These are phyloP conservation scores for Megaceryle torquata DNA, from an alignment of 2,113 vertebrate species.

Conservation along the genomic window DNA sequence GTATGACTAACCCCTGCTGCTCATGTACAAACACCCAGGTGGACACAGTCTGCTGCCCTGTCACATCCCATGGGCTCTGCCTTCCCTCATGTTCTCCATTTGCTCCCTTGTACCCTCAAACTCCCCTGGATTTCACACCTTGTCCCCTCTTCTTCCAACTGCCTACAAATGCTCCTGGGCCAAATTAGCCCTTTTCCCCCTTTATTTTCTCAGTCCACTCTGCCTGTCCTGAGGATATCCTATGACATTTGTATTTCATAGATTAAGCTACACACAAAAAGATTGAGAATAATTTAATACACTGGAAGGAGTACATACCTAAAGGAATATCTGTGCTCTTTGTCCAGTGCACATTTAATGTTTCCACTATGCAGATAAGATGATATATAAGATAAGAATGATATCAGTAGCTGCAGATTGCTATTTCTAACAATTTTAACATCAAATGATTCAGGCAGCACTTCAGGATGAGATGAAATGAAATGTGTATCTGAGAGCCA, in stretches of 20 bases:
- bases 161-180: not conserved
- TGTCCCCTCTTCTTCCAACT: not conserved
- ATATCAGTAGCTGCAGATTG: not conserved
- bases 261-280: not conserved
- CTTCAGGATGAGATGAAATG: not conserved
- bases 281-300: not conserved
- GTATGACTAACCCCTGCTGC: not conserved
- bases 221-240: not conserved
- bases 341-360: not conserved
- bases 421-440: not conserved
- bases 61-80: rapidly evolving
- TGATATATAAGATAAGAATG: not conserved
- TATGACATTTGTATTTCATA: not conserved
- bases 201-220: not conserved
- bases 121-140: not conserved
- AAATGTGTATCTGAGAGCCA: not conserved
- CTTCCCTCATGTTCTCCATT: not conserved
- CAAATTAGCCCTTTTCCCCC: not conserved
- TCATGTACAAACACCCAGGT: rapidly evolving
- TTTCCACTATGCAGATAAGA: not conserved
- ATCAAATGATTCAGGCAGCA: not conserved
- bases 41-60: not conserved
- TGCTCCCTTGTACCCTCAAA: not conserved
- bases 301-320: not conserved
- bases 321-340: not conserved